These are phyloP conservation scores for Jacana jacana DNA, from an alignment of 2,113 vertebrate species.

Conservation along the genomic window DNA sequence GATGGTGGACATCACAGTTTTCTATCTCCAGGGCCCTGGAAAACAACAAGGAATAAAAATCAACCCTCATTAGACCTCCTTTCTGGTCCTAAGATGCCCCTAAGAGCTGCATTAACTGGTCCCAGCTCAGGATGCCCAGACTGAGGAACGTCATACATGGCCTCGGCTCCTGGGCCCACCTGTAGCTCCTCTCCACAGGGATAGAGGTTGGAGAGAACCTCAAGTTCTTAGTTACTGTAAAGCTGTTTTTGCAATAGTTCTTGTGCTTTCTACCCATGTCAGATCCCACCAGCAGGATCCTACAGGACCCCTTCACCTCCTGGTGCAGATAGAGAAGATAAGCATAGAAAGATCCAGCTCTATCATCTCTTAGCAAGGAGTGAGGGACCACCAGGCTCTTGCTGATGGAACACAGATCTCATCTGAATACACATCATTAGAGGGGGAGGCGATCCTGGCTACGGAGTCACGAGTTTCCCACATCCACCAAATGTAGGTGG, in stretches of 20 bases:
- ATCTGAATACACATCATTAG: background rate
- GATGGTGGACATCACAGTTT: background rate
- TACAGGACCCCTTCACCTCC: background rate
- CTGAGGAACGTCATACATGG: fast-evolving
- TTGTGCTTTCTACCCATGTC: background rate
- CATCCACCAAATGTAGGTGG: background rate
- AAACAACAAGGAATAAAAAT: background rate
- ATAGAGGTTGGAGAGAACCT: background rate
- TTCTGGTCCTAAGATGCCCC: background rate
- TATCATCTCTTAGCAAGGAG: background rate
- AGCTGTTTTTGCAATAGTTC: background rate
- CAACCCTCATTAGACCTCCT: background rate
- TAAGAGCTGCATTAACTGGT: background rate
- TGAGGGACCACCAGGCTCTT: background rate
- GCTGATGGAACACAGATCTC: background rate
- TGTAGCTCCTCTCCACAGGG: background rate
- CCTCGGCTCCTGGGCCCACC: background rate
- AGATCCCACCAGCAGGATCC: background rate
- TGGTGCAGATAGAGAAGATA: background rate
- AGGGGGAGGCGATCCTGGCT: background rate
- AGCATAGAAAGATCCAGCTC: background rate
- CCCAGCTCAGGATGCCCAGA: background rate
- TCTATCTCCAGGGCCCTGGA: background rate
- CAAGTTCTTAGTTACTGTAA: background rate
- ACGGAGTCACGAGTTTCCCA: background rate